phyloP scores from a whole-genome alignment of 2,113 vertebrate species.

The Ophiodon elongatus region DNA sequence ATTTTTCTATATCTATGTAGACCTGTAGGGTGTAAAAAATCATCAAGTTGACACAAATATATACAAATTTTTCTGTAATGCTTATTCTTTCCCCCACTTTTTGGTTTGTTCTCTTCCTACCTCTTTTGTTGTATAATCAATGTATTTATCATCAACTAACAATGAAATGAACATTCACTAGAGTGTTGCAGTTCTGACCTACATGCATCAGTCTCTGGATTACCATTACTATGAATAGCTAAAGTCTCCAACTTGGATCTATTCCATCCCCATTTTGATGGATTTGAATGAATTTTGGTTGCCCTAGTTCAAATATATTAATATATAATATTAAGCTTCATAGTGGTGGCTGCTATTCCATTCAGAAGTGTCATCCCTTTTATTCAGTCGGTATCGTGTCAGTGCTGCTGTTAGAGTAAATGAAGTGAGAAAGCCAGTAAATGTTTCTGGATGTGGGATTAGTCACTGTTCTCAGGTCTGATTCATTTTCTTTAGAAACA shows the following conservation, averaged over 20 bases:
- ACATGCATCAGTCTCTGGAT: constrained; percentile 41
- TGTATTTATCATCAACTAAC: neutral
- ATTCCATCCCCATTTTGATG: constrained; percentile 51
- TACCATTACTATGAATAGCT: constrained; percentile 47
- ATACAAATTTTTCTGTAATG: neutral
- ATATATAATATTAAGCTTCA: constrained; percentile 5
- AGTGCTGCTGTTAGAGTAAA: constrained; percentile 17
- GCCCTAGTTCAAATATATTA: constrained; percentile 21
- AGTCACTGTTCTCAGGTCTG: constrained; percentile 15
- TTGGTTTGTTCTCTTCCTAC: neutral
- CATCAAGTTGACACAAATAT: neutral
- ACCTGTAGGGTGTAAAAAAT: neutral
- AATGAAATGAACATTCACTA: neutral
- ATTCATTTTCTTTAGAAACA: constrained; percentile 12
- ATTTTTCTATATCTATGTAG: neutral
- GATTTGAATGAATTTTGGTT: constrained; percentile 27
- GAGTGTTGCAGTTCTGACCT: constrained; percentile 35
- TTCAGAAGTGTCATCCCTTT: neutral
- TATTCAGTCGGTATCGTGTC: neutral
- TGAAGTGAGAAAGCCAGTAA: neutral
- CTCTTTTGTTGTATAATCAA: neutral
- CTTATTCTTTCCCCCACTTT: too few species aligned
- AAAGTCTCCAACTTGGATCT: constrained; percentile 41
- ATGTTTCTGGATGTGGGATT: constrained; percentile 26
- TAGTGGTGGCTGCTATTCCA: neutral